phyloP scores from a whole-genome alignment of 2,113 vertebrate genomes.

The Sebastes schlegelii region DNA sequence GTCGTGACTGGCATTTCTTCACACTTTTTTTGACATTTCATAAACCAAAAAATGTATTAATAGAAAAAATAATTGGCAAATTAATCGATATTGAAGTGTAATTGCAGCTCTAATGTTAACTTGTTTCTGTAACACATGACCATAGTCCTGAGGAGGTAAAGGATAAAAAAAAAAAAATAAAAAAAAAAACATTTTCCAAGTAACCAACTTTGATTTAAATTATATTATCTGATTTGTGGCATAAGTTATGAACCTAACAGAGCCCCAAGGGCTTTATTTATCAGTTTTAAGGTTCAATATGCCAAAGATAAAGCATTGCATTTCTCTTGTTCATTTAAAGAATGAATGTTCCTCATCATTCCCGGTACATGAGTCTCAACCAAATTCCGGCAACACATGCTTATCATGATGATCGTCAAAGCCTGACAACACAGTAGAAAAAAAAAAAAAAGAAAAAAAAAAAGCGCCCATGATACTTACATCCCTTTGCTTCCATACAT shows the following conservation, averaged over 20 bases:
- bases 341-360: background rate
- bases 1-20: background rate
- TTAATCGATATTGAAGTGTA: background rate
- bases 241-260: background rate
- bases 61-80: background rate
- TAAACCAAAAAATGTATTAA: no score
- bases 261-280: background rate
- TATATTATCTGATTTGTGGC: background rate
- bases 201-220: background rate
- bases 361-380: background rate
- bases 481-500: slow-evolving; percentile 95
- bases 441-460: background rate
- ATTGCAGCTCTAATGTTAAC: background rate
- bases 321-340: background rate
- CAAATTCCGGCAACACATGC: background rate
- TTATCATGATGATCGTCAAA: background rate
- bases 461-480: slow-evolving; percentile 86
- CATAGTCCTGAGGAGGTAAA: background rate
- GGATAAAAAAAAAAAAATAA: no score
- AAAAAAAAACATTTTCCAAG: background rate
- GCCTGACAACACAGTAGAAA: background rate
- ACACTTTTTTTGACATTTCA: background rate
- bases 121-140: background rate
- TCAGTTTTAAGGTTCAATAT: background rate
- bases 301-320: background rate